Evolutionary conservation across 2,113 vertebrate genomes (phyloP).

Genomic region (Apteryx mantelli): DNA sequence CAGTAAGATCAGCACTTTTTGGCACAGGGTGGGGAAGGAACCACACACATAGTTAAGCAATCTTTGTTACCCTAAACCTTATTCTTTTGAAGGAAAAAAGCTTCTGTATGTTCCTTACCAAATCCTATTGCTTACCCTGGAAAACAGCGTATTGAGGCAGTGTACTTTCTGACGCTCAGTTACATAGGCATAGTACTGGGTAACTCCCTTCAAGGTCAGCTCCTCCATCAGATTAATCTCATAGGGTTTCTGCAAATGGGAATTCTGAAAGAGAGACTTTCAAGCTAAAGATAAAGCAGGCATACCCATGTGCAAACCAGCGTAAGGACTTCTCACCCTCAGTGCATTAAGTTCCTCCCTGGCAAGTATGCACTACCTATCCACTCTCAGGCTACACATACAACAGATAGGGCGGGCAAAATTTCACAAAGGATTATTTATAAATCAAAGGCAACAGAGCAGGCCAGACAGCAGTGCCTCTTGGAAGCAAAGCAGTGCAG

Average conservation of each 20-base stretch:
- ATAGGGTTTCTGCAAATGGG: conserved; percentile 97
- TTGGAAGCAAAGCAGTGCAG: neutral
- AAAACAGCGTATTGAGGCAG: conserved; percentile 99
- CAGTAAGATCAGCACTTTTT: neutral
- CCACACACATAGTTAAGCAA: neutral
- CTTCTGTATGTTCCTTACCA: neutral
- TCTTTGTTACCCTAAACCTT: neutral
- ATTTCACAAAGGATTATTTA: neutral
- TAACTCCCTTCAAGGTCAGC: conserved; percentile 98
- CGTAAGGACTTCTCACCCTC: fast-evolving
- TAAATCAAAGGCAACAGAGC: neutral
- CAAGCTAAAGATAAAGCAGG: neutral
- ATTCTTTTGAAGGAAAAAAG: neutral
- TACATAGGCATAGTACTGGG: conserved; percentile 99
- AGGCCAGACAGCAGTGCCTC: neutral
- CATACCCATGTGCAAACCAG: neutral
- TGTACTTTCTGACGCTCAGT: conserved; percentile 99
- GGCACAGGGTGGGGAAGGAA: neutral
- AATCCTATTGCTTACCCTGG: conserved; percentile 84
- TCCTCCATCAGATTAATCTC: conserved; percentile 99
- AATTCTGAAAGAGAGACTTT: conserved; percentile 78
- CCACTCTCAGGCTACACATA: neutral
- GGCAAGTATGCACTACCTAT: neutral
- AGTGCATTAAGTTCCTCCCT: neutral
- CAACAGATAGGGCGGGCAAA: neutral